Evolutionary conservation across 2,797 vertebrate species (phyloP).

Genomic region (Tokudaia tokunoshimensis): DNA sequence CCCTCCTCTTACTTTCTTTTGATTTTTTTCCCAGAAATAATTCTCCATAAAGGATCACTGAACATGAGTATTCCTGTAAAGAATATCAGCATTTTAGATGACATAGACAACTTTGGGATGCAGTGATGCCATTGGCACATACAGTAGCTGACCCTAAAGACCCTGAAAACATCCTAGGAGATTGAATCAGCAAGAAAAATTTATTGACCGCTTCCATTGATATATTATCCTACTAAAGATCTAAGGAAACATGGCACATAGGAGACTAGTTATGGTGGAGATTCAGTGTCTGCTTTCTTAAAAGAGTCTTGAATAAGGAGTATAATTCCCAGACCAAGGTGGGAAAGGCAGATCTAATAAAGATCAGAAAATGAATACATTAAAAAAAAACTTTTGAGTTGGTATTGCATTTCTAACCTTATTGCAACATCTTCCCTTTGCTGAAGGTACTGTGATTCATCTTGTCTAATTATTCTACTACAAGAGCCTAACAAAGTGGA

Average conservation of each 20-base stretch:
- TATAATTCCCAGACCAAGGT: background rate
- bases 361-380: background rate
- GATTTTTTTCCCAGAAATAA: background rate
- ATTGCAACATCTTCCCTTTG: background rate
- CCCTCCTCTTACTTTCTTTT: background rate
- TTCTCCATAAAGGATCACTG: background rate
- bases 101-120: background rate
- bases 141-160: background rate
- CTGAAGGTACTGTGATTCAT: constrained; percentile 25
- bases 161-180: background rate
- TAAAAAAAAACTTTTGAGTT: constrained; percentile 8
- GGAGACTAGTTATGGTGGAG: background rate
- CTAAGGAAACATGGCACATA: background rate
- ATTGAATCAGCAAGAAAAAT: background rate
- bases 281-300: background rate
- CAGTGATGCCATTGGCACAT: background rate
- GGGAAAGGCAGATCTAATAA: background rate
- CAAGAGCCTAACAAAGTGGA: background rate
- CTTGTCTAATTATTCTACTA: background rate
- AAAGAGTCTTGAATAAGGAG: background rate
- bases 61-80: background rate
- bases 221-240: background rate
- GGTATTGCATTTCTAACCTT: background rate
- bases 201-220: background rate
- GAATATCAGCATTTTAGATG: background rate